Evolutionary conservation across 1,140 invertebrate genomes (phyloP).

Genomic region (Ips typographus): DNA sequence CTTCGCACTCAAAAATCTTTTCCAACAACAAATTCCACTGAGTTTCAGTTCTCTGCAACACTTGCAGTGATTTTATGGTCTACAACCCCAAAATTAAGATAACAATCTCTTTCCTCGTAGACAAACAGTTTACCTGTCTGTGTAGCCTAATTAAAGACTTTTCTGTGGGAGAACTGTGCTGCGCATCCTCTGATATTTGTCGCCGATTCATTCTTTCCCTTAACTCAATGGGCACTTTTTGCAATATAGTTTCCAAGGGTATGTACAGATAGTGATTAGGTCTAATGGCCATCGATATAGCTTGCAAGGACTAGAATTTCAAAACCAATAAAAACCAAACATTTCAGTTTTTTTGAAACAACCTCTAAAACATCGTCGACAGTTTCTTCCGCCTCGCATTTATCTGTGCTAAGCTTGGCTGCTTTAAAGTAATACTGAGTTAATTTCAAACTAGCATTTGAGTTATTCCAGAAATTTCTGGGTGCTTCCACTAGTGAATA

Average conservation of each 20-base stretch:
- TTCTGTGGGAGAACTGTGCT: conserved; percentile 72
- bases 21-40: conserved; percentile 89
- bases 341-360: neutral
- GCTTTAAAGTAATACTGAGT: conserved; percentile 94
- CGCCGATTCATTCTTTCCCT: conserved; percentile 69
- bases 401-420: conserved; percentile 95
- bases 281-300: conserved; percentile 66
- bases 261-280: conserved; percentile 68
- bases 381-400: conserved; percentile 94
- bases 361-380: conserved; percentile 94
- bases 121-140: conserved; percentile 58
- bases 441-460: conserved; percentile 76
- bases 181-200: conserved; percentile 64
- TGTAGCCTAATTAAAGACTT: conserved; percentile 82
- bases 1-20: conserved; percentile 80
- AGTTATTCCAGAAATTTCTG: conserved; percentile 83
- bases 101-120: neutral
- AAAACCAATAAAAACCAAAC: too few species aligned
- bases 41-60: conserved; percentile 83
- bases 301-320: conserved; percentile 66
- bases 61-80: conserved; percentile 87
- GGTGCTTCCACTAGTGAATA: conserved; percentile 97
- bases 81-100: conserved; percentile 43
- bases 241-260: conserved; percentile 84
- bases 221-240: conserved; percentile 79